Conservation (phyloP, 2,113 vertebrate genomes). For the Etheostoma cragini region DNA sequence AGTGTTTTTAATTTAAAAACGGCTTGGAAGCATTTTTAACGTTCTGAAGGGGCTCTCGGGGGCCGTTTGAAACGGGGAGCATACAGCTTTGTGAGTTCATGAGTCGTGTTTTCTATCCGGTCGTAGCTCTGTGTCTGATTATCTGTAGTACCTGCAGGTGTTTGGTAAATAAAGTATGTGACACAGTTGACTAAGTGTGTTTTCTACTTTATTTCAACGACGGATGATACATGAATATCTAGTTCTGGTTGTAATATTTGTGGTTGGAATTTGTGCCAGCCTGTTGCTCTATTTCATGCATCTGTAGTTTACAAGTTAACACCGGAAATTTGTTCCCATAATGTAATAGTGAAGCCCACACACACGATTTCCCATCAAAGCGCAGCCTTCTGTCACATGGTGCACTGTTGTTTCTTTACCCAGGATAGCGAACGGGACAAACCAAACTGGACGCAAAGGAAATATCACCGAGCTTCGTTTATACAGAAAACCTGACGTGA, state of each 20-base stretch:
- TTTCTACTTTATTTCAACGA: background rate
- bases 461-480: background rate
- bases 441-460: slow-evolving; percentile 14
- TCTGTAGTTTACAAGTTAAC: slow-evolving; percentile 46
- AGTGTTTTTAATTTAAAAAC: slow-evolving; percentile 52
- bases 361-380: slow-evolving; percentile 74
- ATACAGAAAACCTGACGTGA: background rate
- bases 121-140: slow-evolving; percentile 50
- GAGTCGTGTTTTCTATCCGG: slow-evolving; percentile 54
- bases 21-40: slow-evolving; percentile 60
- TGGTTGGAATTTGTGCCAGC: slow-evolving; percentile 16
- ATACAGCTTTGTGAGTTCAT: slow-evolving; percentile 44
- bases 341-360: slow-evolving; percentile 69
- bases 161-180: slow-evolving; percentile 79
- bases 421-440: slow-evolving; percentile 42
- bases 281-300: slow-evolving; percentile 41
- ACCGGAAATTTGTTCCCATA: slow-evolving; percentile 71
- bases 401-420: slow-evolving; percentile 12
- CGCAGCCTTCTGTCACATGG: slow-evolving; percentile 77
- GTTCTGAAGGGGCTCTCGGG: background rate
- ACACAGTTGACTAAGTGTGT: slow-evolving; percentile 52
- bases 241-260: background rate
- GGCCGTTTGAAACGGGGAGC: slow-evolving; percentile 25
- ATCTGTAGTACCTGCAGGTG: slow-evolving; percentile 74
- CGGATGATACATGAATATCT: too few species aligned